Base-by-base conservation (phyloP, 2,113 vertebrate genomes). In the Scomber colias region DNA sequence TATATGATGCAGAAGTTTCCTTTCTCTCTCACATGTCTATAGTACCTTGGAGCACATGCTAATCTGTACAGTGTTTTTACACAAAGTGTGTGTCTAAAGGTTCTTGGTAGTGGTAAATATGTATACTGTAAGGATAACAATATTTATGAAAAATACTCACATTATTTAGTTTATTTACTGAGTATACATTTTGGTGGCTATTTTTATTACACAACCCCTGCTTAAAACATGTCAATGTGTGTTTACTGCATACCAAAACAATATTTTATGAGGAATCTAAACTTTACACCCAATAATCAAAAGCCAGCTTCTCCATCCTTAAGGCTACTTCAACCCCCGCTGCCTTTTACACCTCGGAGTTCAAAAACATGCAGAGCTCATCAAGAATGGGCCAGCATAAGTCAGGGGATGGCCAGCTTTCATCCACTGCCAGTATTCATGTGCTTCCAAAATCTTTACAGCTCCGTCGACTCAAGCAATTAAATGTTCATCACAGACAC, bases 401-500 rank as follows among this genome's bases (percentile, higher is more conserved):
- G 49, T 0, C 3, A 35, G 3, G 50, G 11, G 15, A 15, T 14
- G 2, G 59, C 79, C 72, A 9, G 17, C 66, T 77, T 75, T 79
- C 45, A 40, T 81, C 57, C n/a, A 49, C 49, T 2, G 21, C 59
- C 60, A 80, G 69, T 3, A 15, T 66, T 78, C 63, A 31, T 30
- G 27, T 60, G 21, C 53, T 77, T 79, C 64, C 49, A 83, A 83
- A 69, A 75, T 79, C 71, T 56, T 30, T 61, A 70, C 48, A 1
- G 48, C 56, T 70, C 56, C 15, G 3, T 64, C 19, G 5, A 75
- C 35, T 73, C 3, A 0, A 53, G 55, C 77, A 87, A 87, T 85
- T 84, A 78, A 78, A 78, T 77, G 68, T 71, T 82, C 71, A 68
- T 85, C 27, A 24, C 31, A 60, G 64, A 44, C 30, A 24, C 44